Percentiles rank a stretch among this genome's conserved stretches.
phyloP scores from a whole-genome alignment of 2,797 vertebrate species.

The Cottoperca gobio region DNA sequence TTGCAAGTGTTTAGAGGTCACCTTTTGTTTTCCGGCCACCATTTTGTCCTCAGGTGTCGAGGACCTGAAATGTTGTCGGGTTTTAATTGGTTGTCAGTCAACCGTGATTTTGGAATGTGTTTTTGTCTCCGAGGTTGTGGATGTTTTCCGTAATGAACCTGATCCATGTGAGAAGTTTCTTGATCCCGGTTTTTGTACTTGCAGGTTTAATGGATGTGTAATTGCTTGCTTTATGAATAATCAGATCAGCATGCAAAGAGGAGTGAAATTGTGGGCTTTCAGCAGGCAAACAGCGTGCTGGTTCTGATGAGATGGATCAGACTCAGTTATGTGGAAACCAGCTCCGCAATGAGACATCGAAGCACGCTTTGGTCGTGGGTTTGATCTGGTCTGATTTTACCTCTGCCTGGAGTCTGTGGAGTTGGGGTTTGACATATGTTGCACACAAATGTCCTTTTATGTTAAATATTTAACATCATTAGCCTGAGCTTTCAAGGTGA shows the following conservation, averaged over 20 bases:
- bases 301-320: conserved; percentile 65
- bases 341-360: conserved; percentile 30
- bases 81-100: conserved; percentile 41
- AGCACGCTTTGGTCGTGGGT: neutral
- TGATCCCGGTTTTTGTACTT: conserved; percentile 66
- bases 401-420: conserved; percentile 37
- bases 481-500: neutral
- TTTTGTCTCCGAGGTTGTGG: conserved; percentile 29
- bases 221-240: conserved; percentile 77
- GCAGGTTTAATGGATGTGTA: conserved; percentile 73
- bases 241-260: conserved; percentile 65
- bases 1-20: neutral
- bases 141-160: conserved; percentile 56
- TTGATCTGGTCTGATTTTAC: conserved; percentile 32
- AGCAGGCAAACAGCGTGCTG: conserved; percentile 53
- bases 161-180: conserved; percentile 53
- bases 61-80: neutral
- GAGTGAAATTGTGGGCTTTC: conserved; percentile 74
- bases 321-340: conserved; percentile 61
- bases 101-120: conserved; percentile 13
- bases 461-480: conserved; percentile 16
- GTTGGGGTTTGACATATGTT: conserved; percentile 8
- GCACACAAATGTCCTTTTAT: neutral
- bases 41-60: conserved; percentile 16
- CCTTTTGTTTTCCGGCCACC: neutral